These are phyloP conservation scores for Nesoenas mayeri DNA, from an alignment of 2,113 vertebrate genomes.

Conservation along the genomic window DNA sequence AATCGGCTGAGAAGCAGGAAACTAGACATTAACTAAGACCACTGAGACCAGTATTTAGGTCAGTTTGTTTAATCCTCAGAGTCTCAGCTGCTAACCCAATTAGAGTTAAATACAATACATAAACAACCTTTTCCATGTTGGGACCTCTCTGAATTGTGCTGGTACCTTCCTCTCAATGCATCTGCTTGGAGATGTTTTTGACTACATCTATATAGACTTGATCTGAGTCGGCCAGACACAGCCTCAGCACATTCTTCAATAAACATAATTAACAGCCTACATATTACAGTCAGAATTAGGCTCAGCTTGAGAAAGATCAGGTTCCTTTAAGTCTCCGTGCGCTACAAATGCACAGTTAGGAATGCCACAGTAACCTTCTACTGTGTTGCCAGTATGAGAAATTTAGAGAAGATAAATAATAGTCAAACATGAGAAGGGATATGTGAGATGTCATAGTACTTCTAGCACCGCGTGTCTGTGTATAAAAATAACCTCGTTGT, in stretches of 20 bases:
- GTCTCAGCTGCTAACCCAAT: constrained; percentile 50
- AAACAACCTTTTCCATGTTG: constrained; percentile 37
- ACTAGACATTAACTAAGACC: neutral
- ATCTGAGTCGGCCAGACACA: neutral
- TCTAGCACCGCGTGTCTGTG: constrained; percentile 17
- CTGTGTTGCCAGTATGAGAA: constrained; percentile 32
- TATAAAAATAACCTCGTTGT: neutral
- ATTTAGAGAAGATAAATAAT: constrained; percentile 53
- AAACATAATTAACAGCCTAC: constrained; percentile 52
- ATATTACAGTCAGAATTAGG: constrained; percentile 15
- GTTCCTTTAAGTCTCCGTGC: constrained; percentile 56
- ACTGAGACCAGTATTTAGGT: constrained; percentile 49
- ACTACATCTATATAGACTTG: neutral
- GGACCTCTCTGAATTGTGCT: neutral
- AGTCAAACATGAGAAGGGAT: constrained; percentile 66
- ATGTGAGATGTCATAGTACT: constrained; percentile 26
- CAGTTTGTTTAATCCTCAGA: constrained; percentile 49
- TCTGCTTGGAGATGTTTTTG: neutral
- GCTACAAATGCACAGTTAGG: constrained; percentile 45
- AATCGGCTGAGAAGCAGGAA: neutral
- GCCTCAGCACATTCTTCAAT: neutral
- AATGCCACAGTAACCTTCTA: constrained; percentile 55
- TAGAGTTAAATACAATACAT: constrained; percentile 31
- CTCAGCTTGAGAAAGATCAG: constrained; percentile 62
- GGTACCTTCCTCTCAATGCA: neutral